Evolutionary conservation across 2,888 invertebrate species (phyloP).

Genomic region (Petrolisthes manimaculis): DNA sequence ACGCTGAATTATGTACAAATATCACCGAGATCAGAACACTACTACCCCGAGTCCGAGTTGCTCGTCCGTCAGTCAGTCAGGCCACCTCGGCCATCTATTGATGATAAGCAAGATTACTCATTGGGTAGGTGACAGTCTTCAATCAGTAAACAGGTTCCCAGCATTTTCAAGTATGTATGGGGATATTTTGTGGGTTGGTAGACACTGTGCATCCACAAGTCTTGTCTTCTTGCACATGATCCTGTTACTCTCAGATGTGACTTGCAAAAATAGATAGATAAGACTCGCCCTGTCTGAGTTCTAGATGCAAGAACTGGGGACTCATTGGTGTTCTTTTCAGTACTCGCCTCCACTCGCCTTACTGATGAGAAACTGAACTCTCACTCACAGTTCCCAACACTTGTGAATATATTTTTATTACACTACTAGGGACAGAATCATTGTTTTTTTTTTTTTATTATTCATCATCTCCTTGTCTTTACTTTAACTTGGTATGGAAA

Average conservation of each 20-base stretch:
- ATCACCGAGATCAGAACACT: slow-evolving; percentile 15
- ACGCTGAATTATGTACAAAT: slow-evolving; percentile 40
- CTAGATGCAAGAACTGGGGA: slow-evolving; percentile 40
- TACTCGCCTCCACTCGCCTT: slow-evolving; percentile 37
- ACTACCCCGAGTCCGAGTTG: no score
- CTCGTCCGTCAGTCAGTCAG: no score
- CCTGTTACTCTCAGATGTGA: neutral
- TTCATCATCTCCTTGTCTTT: slow-evolving; percentile 18
- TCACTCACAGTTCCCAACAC: slow-evolving; percentile 22
- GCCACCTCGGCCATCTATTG: no score
- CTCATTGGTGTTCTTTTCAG: slow-evolving; percentile 36
- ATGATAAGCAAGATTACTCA: no score
- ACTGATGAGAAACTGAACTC: slow-evolving; percentile 21
- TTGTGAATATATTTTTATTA: slow-evolving; percentile 35
- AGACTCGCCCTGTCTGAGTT: slow-evolving; percentile 34
- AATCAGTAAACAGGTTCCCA: no score
- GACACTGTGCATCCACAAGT: no score
- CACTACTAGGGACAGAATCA: slow-evolving; percentile 15
- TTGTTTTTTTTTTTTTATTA: slow-evolving; percentile 24
- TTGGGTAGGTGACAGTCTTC: no score
- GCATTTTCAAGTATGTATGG: no score
- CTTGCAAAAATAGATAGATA: neutral
- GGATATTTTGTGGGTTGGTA: no score
- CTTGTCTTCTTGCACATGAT: neutral
- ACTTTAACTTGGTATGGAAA: slow-evolving; percentile 14